These are phyloP conservation scores for Pomacea maculata DNA, from an alignment of 1,140 invertebrate genomes.

Conservation along the genomic window DNA sequence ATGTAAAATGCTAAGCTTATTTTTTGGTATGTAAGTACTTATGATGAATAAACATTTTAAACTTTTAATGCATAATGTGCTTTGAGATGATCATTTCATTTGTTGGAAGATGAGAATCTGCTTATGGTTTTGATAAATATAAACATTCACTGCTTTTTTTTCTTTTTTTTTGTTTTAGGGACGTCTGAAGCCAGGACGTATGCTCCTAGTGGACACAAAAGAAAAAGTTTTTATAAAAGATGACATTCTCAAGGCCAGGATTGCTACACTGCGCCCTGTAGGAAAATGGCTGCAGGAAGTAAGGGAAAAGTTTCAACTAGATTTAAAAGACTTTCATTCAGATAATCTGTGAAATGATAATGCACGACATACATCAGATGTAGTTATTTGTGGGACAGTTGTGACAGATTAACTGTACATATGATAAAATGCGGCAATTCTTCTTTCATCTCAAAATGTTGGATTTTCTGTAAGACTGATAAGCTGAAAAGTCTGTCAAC, in stretches of 20 bases:
- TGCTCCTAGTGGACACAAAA: conserved; percentile 96
- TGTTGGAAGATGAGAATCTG: conserved; percentile 33
- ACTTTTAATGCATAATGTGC: neutral
- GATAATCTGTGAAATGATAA: too few relatives aligned
- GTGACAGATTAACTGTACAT: too few relatives aligned
- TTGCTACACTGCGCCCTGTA: conserved; percentile 87
- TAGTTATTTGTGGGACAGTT: too few relatives aligned
- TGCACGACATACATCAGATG: too few relatives aligned
- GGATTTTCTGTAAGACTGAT: neutral
- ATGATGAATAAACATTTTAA: neutral
- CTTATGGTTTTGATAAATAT: too few relatives aligned
- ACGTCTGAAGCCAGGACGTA: conserved; percentile 95
- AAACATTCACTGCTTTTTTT: neutral
- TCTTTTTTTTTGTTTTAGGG: conserved; percentile 72
- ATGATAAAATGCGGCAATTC: too few relatives aligned
- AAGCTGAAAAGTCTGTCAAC: neutral
- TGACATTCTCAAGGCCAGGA: conserved; percentile 89
- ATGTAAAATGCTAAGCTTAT: neutral
- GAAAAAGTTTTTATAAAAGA: conserved; percentile 92
- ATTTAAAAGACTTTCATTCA: too few relatives aligned
- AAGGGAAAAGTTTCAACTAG: neutral
- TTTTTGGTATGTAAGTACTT: neutral
- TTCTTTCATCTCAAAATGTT: too few relatives aligned
- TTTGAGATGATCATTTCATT: conserved; percentile 64
- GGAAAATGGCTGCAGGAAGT: conserved; percentile 78